phyloP scores from a whole-genome alignment of 2,797 vertebrate species.

The Lithobates pipiens region DNA sequence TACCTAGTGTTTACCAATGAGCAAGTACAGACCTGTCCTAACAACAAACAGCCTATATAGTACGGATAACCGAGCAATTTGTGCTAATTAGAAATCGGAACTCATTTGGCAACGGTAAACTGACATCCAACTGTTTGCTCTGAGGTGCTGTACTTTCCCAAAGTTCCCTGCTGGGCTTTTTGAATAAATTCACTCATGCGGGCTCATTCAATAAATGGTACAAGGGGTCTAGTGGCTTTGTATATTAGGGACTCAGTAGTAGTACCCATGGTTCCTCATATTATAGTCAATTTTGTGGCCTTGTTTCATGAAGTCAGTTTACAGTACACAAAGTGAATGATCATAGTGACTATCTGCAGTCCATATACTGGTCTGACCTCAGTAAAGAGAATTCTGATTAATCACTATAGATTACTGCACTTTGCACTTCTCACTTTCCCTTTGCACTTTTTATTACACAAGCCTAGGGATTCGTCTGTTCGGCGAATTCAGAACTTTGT shows the following conservation, averaged over 20 bases:
- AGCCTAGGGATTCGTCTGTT: no score
- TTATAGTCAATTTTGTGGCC: background rate
- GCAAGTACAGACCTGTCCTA: conserved; percentile 57
- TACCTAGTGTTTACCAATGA: conserved; percentile 48
- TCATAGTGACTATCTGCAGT: no score
- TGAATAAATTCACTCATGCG: background rate
- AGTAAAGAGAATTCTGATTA: no score
- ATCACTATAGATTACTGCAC: no score
- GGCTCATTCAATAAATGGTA: background rate
- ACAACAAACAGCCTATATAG: conserved; percentile 18
- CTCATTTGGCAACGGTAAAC: background rate
- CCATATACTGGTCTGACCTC: no score
- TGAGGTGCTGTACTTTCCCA: no score
- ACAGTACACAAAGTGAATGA: no score
- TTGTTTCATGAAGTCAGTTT: no score
- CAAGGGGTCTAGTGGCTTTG: background rate
- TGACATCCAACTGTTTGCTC: background rate
- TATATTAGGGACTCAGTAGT: background rate
- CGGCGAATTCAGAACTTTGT: no score
- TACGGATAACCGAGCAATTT: background rate
- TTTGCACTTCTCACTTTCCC: no score
- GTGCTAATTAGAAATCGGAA: background rate
- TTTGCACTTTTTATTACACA: no score
- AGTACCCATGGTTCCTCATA: background rate
- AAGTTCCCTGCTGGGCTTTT: background rate